Base-by-base conservation (phyloP, 37 sponge, comb jelly and placozoan species). In the Eunapius fragilis region DNA sequence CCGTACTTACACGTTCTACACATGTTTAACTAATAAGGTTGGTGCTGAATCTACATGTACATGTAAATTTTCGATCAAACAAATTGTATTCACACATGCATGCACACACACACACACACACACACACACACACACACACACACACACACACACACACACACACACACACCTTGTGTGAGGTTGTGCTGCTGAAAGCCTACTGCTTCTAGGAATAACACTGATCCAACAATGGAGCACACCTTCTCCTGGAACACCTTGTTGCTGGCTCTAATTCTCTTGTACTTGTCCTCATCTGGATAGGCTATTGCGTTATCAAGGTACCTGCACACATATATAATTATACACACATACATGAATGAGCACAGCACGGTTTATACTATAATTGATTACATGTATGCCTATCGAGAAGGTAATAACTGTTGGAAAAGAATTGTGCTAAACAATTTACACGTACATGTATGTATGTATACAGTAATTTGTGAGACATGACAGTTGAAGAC, bases 171-270 rank as follows among this genome's bases (percentile, higher is more conserved):
- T 58, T 58, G 58, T 58, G 58, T 2, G 1, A 58, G 17, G 58
- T 58, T 58, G 58, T 79, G 38, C 80, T 88, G 86, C 26, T 81
- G 45, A 69, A 94, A 94, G 7, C 95, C 95, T 47, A 86, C 69
- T 26, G 92, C 92, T 37, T 94, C 89, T 17, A 94, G 76, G 41
- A 94, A 94, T 7, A 91, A 80, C 0, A 47, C 36, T 17, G 86
- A 89, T 28, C 95, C 95, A 9, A 34, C 47, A 25, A 91, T 81
- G 32, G 67, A 12, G 2, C 35, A 47, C 45, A 94, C 92, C 47
- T 79, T 76, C 67, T 93, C 93, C 84, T 87, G 37, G 31, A 91
- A 94, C 22, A 82, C 78, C 47, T 91, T 94, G 58, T 94, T 94
- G 78, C 68, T 85, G 24, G 74, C 28, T 49, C 92, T 32, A 34